Conservation (phyloP, 2,113 vertebrate species). For the Datnioides undecimradiatus region DNA sequence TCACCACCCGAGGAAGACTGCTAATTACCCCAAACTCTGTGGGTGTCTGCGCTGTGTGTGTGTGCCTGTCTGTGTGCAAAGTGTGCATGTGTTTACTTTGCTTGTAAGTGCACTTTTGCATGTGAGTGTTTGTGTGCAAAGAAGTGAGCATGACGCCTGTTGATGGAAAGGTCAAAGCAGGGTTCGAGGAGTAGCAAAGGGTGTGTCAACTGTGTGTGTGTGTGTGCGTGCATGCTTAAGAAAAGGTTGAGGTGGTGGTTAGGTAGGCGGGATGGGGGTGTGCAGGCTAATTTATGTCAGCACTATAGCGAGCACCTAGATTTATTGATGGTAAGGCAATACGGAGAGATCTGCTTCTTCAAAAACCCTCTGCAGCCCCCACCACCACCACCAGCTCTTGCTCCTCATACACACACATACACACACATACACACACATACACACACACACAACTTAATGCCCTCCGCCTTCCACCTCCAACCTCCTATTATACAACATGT, state of each 20-base stretch:
- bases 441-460: constrained; percentile 43
- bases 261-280: constrained; percentile 19
- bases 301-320: constrained; percentile 56
- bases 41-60: constrained; percentile 33
- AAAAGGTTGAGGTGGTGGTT: constrained; percentile 35
- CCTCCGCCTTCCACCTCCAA: constrained; percentile 60
- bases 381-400: constrained; percentile 4
- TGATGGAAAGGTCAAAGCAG: constrained; percentile 2
- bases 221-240: constrained; percentile 15
- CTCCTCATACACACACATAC: constrained; percentile 21
- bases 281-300: constrained; percentile 75
- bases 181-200: neutral
- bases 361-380: constrained; percentile 47
- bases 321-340: constrained; percentile 75
- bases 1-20: constrained; percentile 53
- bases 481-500: constrained; percentile 65
- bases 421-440: constrained; percentile 33
- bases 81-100: constrained; percentile 1
- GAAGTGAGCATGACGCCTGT: neutral
- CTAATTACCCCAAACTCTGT: constrained; percentile 58
- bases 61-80: neutral
- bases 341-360: constrained; percentile 66
- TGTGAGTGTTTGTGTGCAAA: neutral
- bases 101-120: neutral
- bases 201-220: constrained; percentile 3